phyloP scores from a whole-genome alignment of 1,140 invertebrate genomes.

The Camponotus pennsylvanicus region DNA sequence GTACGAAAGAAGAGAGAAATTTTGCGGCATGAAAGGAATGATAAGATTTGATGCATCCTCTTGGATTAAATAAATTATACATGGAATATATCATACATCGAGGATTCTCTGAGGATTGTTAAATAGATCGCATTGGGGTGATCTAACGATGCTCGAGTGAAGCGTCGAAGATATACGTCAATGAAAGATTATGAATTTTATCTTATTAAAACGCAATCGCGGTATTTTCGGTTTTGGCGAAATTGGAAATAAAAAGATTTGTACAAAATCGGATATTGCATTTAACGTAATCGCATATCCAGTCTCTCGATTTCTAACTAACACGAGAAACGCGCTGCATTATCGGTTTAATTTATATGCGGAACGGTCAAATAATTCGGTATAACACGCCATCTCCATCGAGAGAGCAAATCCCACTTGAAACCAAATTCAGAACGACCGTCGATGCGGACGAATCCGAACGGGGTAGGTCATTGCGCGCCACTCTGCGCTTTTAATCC shows the following conservation, averaged over 20 bases:
- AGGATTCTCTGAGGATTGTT: too few relatives aligned
- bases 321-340: slow-evolving; percentile 43
- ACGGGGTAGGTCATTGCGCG: slow-evolving; percentile 35
- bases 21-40: not conserved
- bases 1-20: not conserved
- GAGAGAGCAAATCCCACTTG: slow-evolving; percentile 57
- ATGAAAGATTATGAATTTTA: slow-evolving; percentile 39
- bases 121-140: not conserved
- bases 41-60: not conserved
- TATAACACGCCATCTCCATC: slow-evolving; percentile 44
- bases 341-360: slow-evolving; percentile 63
- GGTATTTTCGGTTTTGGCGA: not conserved
- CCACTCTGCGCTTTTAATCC: slow-evolving; percentile 50
- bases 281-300: slow-evolving; percentile 44
- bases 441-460: slow-evolving; percentile 41
- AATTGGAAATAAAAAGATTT: slow-evolving; percentile 23
- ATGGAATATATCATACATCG: too few relatives aligned
- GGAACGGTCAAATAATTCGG: slow-evolving; percentile 57
- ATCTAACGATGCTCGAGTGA: not conserved
- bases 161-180: not conserved
- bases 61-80: not conserved
- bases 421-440: slow-evolving; percentile 42
- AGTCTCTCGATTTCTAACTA: slow-evolving; percentile 46
- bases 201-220: slow-evolving; percentile 37
- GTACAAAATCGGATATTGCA: slow-evolving; percentile 34